A percentile compares a stretch with the other conserved stretches of the same genome.
Evolutionary conservation across 2,888 invertebrate species (phyloP).

Genomic region (Trachelus tabidus): DNA sequence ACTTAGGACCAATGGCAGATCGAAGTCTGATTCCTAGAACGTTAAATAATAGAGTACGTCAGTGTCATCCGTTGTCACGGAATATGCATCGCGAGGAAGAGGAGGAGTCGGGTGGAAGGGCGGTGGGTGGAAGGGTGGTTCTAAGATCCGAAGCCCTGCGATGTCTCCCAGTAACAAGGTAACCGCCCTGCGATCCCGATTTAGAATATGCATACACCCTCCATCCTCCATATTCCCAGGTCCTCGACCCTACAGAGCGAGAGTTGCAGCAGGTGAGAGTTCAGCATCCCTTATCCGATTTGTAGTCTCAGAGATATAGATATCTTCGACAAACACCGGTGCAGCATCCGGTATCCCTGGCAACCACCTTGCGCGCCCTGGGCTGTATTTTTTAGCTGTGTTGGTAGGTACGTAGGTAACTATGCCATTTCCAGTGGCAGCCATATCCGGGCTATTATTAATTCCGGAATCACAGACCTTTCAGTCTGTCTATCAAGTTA

Average conservation of each 20-base stretch:
- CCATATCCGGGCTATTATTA: slow-evolving; percentile 11
- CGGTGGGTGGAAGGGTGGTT: not conserved
- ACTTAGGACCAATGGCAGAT: not conserved
- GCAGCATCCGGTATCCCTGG: not conserved
- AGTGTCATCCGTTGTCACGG: slow-evolving; percentile 23
- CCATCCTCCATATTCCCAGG: not conserved
- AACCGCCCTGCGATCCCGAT: not conserved
- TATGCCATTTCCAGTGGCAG: not conserved
- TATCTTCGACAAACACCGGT: not conserved
- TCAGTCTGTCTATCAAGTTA: slow-evolving; percentile 24
- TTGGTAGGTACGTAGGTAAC: not conserved
- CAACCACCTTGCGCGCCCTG: not conserved
- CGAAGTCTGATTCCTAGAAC: not conserved
- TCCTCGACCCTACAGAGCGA: not conserved
- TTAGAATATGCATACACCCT: slow-evolving; percentile 24
- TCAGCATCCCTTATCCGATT: not conserved
- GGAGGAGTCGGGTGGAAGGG: not conserved
- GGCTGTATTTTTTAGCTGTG: not conserved
- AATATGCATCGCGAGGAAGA: slow-evolving; percentile 16
- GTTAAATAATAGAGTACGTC: slow-evolving; percentile 26
- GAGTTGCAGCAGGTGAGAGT: not conserved
- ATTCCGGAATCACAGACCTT: slow-evolving; percentile 15
- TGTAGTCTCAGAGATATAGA: not conserved
- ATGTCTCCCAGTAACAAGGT: not conserved
- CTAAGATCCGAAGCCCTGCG: not conserved